Evolutionary conservation across 2,888 invertebrate species (phyloP).

Genomic region (Lepidochrysops patricia): DNA sequence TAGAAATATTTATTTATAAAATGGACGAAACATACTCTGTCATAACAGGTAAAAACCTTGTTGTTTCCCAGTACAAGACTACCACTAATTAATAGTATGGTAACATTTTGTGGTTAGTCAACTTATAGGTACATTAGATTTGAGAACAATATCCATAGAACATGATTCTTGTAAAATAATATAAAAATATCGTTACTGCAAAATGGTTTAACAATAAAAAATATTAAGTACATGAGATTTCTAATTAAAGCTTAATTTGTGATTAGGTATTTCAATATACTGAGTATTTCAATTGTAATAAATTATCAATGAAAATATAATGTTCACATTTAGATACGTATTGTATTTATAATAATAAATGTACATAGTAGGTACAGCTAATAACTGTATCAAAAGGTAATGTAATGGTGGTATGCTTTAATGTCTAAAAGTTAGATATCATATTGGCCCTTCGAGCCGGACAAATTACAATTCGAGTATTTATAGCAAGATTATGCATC

Average conservation of each 20-base stretch:
- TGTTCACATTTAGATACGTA: no score
- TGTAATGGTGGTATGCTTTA: no score
- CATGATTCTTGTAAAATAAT: background rate
- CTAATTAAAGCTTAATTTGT: background rate
- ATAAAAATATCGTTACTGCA: background rate
- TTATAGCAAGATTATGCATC: no score
- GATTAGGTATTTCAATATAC: background rate
- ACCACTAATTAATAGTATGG: background rate
- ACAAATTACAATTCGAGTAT: no score
- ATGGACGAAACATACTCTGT: constrained; percentile 12
- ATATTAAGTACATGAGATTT: constrained; percentile 2
- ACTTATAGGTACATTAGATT: no score
- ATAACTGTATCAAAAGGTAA: no score
- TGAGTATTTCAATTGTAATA: background rate
- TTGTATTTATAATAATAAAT: no score
- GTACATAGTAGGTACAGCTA: no score
- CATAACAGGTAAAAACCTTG: background rate
- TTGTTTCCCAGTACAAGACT: background rate
- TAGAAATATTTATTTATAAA: constrained; percentile 17
- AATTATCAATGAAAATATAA: background rate
- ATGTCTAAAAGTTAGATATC: no score
- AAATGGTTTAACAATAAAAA: background rate
- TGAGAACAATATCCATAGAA: no score
- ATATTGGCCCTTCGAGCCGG: background rate
- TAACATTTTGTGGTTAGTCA: background rate